Evolutionary conservation across 2,797 vertebrate genomes (phyloP), one percentile per base, ranked within the genome.

Genomic region (Pangasius mekongensis): DNA sequence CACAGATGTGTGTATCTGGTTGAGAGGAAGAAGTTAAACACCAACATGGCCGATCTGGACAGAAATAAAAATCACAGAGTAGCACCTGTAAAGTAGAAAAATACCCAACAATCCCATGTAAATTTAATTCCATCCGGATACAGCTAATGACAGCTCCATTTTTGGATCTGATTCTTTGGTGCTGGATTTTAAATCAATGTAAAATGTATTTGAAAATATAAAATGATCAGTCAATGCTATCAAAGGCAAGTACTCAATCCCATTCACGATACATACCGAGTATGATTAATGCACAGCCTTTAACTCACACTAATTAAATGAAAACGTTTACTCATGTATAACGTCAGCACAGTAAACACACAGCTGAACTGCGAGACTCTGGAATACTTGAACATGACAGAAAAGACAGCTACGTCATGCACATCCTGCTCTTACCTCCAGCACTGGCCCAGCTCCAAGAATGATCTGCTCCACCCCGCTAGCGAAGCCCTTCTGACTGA

Each of bases 401-500:
- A n/a, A 83, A 9, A 60, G 36, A 66, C 33, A 43, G 2, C 13
- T 18, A 16, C 3, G 6, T 58, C 33, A 43, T 1, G 3, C 47
- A 9, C 58, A 5, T 60, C 82, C 30, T 80, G 52, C 18, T 60
- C 96, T 97, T 95, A 99, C 99, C 98, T 99, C 99, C 90, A 99
- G 95, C 58, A 99, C 98, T 91, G 98, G 99, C 89, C 99, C 99
- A 2, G 99, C 99, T 93, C 99, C 99, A 91, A 99, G 94, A 95
- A 99, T 99, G 90, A 99, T 99, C 95, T 99, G 99, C 94, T 99
- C 99, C 91, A 99, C 98, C 92, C 99, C 99, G 0, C 98, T 99
- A 91, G 98, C 99, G 92, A 99, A 99, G 83, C 99, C 99, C 91
- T 99, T 99, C 95, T 99, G 99, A 94, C 99, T 99, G 91, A 99